These are phyloP conservation scores for Rhyacophila brunnea DNA, from an alignment of 1,140 invertebrate genomes.

Conservation along the genomic window DNA sequence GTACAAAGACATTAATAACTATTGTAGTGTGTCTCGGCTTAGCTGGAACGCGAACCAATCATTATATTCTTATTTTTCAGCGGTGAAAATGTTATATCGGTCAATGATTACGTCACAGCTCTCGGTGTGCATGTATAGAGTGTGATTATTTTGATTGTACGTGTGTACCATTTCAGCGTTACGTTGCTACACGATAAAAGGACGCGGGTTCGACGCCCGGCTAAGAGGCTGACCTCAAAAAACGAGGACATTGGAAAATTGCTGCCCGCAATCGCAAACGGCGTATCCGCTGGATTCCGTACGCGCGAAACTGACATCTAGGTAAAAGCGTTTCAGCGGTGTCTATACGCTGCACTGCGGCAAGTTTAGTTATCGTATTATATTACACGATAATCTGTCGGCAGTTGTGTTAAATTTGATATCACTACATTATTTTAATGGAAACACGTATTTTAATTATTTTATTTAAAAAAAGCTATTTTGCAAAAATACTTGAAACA, in stretches of 20 bases:
- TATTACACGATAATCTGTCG: background rate
- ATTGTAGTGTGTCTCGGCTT: no score
- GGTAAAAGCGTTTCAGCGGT: background rate
- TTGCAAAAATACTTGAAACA: no score
- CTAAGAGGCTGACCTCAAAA: constrained; percentile 31
- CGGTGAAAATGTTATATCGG: constrained; percentile 14
- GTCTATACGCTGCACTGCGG: background rate
- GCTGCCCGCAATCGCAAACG: background rate
- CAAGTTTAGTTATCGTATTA: background rate
- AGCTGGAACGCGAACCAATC: no score
- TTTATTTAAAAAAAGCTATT: no score
- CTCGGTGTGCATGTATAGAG: background rate
- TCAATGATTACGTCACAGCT: constrained; percentile 20
- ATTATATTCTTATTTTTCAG: background rate
- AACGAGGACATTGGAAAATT: constrained; percentile 32
- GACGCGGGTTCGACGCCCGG: constrained; percentile 29
- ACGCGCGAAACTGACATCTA: background rate
- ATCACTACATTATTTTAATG: no score
- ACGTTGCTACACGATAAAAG: constrained; percentile 12
- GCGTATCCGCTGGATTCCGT: background rate
- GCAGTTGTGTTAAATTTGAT: background rate
- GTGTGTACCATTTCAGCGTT: constrained; percentile 15
- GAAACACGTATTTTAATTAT: no score
- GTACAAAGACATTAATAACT: no score
- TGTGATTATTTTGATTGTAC: background rate